Percentiles rank a stretch among this genome's conserved stretches.
phyloP scores from a whole-genome alignment of 2,888 invertebrate species.

The Epirrita christyi region DNA sequence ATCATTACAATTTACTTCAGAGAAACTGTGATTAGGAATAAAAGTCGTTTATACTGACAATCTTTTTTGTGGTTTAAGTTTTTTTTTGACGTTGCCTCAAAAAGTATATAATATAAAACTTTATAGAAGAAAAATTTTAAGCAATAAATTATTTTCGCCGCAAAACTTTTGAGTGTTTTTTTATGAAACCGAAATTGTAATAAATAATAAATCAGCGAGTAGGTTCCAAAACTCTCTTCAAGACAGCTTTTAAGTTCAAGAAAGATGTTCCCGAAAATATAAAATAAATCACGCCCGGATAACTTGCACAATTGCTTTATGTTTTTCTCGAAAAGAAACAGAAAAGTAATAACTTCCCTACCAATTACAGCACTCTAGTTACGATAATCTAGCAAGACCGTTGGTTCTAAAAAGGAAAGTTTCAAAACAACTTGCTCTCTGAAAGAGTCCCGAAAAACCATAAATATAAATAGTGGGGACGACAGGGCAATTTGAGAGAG shows the following conservation, averaged over 20 bases:
- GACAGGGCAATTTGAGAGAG: slow-evolving; percentile 61
- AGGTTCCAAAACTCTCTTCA: slow-evolving; percentile 55
- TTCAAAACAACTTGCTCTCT: slow-evolving; percentile 71
- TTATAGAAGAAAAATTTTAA: slow-evolving; percentile 29
- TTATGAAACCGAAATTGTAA: slow-evolving; percentile 53
- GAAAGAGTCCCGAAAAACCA: slow-evolving; percentile 70
- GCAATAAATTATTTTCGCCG: slow-evolving; percentile 45
- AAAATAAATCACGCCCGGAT: slow-evolving; percentile 67
- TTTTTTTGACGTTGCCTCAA: background rate
- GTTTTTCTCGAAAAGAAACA: slow-evolving; percentile 70
- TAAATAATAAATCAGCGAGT: slow-evolving; percentile 62
- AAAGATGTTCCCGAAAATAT: slow-evolving; percentile 63
- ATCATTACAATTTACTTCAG: background rate
- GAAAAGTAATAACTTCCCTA: slow-evolving; percentile 74
- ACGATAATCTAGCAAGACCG: slow-evolving; percentile 71
- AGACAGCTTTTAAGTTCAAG: slow-evolving; percentile 64
- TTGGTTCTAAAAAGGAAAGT: slow-evolving; percentile 67
- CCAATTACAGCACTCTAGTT: slow-evolving; percentile 78
- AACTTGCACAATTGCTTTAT: slow-evolving; percentile 73
- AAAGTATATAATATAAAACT: slow-evolving; percentile 21
- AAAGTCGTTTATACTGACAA: no score
- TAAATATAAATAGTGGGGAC: slow-evolving; percentile 76
- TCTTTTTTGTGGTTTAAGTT: background rate
- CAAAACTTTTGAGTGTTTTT: slow-evolving; percentile 51
- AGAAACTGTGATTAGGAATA: no score